A percentile compares a stretch with the other conserved stretches of the same genome.
These are phyloP conservation scores for Macropis europaea DNA, from an alignment of 2,888 invertebrate genomes.

Conservation along the genomic window DNA sequence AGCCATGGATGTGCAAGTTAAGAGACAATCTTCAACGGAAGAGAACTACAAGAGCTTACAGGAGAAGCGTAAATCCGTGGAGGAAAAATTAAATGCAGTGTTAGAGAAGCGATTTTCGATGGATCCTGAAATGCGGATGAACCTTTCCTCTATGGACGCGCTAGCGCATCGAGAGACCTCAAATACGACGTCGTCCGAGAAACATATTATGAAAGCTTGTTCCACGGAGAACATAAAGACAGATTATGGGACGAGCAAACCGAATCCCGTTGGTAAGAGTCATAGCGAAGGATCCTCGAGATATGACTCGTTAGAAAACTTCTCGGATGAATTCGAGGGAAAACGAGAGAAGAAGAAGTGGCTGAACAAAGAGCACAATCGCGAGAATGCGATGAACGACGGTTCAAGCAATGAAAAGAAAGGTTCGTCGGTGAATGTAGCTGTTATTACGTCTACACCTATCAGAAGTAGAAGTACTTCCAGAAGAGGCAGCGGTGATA, in stretches of 20 bases:
- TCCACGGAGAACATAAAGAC: constrained; percentile 73
- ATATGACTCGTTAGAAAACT: constrained; percentile 73
- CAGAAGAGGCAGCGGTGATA: constrained; percentile 72
- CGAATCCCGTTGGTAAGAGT: constrained; percentile 65
- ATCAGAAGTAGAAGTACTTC: constrained; percentile 70
- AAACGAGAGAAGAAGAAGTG: constrained; percentile 53
- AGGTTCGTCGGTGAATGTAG: constrained; percentile 73
- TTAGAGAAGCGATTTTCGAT: constrained; percentile 75
- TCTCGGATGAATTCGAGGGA: constrained; percentile 65
- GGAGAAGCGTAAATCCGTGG: constrained; percentile 76
- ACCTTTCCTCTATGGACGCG: constrained; percentile 59
- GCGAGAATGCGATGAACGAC: constrained; percentile 62
- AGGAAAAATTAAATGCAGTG: constrained; percentile 76
- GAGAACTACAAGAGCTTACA: constrained; percentile 69
- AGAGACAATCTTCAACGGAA: constrained; percentile 38
- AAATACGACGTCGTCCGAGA: constrained; percentile 52
- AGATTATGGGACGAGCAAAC: constrained; percentile 56
- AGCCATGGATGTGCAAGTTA: constrained; percentile 19
- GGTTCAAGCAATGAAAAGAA: constrained; percentile 58
- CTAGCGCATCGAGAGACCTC: constrained; percentile 50
- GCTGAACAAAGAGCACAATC: constrained; percentile 36
- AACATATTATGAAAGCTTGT: constrained; percentile 66
- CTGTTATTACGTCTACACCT: constrained; percentile 77
- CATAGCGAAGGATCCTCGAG: constrained; percentile 74
- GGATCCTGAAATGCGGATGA: constrained; percentile 66